Percentiles rank a stretch among this genome's conserved stretches.
Evolutionary conservation across 2,888 invertebrate genomes (phyloP).

Genomic region (Cheilosia soror): DNA sequence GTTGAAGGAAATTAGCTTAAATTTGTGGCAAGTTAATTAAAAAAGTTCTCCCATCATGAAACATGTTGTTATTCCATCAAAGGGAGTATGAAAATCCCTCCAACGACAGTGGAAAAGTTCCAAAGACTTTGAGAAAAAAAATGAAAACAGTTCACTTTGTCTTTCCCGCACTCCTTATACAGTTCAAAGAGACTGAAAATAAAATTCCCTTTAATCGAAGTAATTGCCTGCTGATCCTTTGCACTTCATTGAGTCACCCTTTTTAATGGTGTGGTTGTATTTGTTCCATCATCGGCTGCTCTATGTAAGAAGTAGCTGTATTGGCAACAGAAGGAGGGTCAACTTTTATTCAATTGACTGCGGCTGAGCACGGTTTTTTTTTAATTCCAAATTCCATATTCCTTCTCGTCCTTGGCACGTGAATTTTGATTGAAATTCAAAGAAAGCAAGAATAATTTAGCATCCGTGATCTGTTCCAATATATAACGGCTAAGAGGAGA

Average conservation of each 20-base stretch:
- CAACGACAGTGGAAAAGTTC: background rate
- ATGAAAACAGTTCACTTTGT: background rate
- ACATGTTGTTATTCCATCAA: slow-evolving; percentile 5
- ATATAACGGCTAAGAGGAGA: slow-evolving; percentile 8
- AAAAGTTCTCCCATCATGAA: slow-evolving; percentile 18
- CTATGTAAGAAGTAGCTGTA: background rate
- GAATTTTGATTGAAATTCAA: slow-evolving; percentile 51
- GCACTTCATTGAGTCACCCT: slow-evolving; percentile 38
- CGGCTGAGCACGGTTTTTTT: slow-evolving; percentile 39
- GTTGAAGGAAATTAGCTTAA: slow-evolving; percentile 28
- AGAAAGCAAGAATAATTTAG: background rate
- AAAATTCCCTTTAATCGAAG: slow-evolving; percentile 41
- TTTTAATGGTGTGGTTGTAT: slow-evolving; percentile 5
- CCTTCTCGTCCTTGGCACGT: slow-evolving; percentile 30
- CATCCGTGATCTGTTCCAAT: slow-evolving; percentile 1
- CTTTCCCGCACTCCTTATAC: too few species aligned
- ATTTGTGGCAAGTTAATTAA: slow-evolving; percentile 63
- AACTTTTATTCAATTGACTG: slow-evolving; percentile 61
- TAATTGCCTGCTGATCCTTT: slow-evolving; percentile 59
- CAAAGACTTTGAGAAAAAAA: background rate
- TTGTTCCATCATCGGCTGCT: slow-evolving; percentile 12
- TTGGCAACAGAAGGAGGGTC: slow-evolving; percentile 4
- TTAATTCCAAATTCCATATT: slow-evolving; percentile 43
- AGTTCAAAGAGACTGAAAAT: background rate
- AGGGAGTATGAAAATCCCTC: background rate